Base-by-base conservation (phyloP, 2,888 invertebrate species). In the Auanema freiburgensis region DNA sequence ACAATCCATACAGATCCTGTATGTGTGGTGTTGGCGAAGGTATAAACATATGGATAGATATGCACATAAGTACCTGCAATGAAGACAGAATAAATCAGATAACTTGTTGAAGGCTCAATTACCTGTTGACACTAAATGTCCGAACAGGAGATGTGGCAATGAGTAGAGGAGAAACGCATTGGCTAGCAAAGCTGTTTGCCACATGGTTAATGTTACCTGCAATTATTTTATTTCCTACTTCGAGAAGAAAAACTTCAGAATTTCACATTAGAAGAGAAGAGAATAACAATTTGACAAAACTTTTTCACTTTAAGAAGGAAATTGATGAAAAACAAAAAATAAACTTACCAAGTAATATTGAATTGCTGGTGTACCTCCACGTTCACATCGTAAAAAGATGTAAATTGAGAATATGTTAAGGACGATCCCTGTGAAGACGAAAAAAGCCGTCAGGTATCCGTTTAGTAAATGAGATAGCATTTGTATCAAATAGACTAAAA, bases 1-100 rank as follows among this genome's bases (percentile, higher is more conserved):
- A 81, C 77, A 56, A 81, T 78, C 81, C 81, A 81, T 11, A 82
- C 80, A n/a, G 79, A 74, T 43, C 76, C 81, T 23, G 81, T 82
- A 57, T 81, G 79, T 8, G 80, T 79, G 33, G 79, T 77, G 55
- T 81, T 81, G 14, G 81, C 80, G 51, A 81, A 77, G 8, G 76
- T 74, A 68, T 81, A 81, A 14, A 77, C 78, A 57, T 77, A 78
- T 2, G 81, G 81, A 55, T 82, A 82, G 18, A 82, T 63, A 66
- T 74, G 69, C 18, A 78, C 78, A 64, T 81, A 81, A 23, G 67
- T 67, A 42, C 72, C 74, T 65, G 25, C 49, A 46, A 51, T 43
- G 41, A 16, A 21, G 12, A 18, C 8, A 10, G 5, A 12, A 21
- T 16, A 44, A 0, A 21, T 56, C 6, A 54, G 3, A 24, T 21